Evolutionary conservation across 2,113 vertebrate genomes (phyloP).

Genomic region (Pionites leucogaster): DNA sequence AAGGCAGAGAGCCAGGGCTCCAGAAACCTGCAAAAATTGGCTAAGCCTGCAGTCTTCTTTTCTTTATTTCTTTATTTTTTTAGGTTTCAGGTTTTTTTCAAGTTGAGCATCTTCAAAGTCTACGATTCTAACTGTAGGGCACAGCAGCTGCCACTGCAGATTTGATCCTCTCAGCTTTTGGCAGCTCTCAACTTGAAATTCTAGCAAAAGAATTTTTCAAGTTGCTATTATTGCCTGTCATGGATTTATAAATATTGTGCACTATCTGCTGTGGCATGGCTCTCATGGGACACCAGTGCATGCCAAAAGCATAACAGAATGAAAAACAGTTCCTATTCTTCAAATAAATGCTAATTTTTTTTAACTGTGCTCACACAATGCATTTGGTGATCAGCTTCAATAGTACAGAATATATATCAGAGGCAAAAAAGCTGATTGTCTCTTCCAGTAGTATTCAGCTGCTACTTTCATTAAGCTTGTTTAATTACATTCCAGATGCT

Average conservation of each 20-base stretch:
- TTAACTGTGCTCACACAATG: conserved; percentile 90
- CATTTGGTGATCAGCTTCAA: conserved; percentile 90
- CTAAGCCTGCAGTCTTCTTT: conserved; percentile 82
- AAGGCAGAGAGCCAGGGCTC: conserved; percentile 82
- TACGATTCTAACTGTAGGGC: conserved; percentile 85
- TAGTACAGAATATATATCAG: conserved; percentile 83
- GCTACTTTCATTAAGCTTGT: conserved; percentile 93
- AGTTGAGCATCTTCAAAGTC: conserved; percentile 85
- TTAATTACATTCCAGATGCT: conserved; percentile 99
- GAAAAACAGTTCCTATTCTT: conserved; percentile 89
- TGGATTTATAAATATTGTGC: conserved; percentile 87
- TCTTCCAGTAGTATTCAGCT: conserved; percentile 86
- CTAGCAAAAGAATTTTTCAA: conserved; percentile 86
- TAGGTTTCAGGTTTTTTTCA: conserved; percentile 47
- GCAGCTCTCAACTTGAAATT: conserved; percentile 84
- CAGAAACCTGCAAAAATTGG: conserved; percentile 87
- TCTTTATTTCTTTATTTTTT: conserved; percentile 45
- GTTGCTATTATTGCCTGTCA: conserved; percentile 90
- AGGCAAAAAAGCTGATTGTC: conserved; percentile 80
- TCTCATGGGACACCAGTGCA: conserved; percentile 84
- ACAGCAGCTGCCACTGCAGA: conserved; percentile 86
- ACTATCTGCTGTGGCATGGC: conserved; percentile 78
- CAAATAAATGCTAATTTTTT: conserved; percentile 97
- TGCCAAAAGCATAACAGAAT: conserved; percentile 91
- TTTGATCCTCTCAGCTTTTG: conserved; percentile 86